Evolutionary conservation across 1,140 invertebrate genomes (phyloP).

Genomic region (Aphelinus certus): DNA sequence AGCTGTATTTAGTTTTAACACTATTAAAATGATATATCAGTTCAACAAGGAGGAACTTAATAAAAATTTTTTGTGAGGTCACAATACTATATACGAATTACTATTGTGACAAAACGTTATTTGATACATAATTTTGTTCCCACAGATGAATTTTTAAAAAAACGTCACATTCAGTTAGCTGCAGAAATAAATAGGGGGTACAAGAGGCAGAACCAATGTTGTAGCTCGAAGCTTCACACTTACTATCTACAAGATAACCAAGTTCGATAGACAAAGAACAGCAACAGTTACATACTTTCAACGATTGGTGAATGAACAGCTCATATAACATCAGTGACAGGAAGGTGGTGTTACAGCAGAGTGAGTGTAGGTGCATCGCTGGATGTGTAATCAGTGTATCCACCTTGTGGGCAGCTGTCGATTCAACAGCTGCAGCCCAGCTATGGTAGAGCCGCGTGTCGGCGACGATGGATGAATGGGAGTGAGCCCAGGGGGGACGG

Average conservation of each 20-base stretch:
- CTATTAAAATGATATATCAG: no score
- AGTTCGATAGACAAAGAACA: constrained; percentile 4
- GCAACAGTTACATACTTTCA: no score
- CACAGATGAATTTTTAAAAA: constrained; percentile 28
- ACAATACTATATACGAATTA: no score
- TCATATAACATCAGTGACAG: no score
- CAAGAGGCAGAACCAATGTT: background rate
- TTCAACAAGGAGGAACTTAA: no score
- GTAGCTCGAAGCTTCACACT: background rate
- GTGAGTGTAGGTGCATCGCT: no score
- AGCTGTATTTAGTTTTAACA: no score
- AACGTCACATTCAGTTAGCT: background rate
- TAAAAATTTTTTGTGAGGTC: no score
- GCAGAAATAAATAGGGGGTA: background rate
- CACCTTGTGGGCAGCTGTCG: no score
- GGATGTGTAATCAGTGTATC: no score
- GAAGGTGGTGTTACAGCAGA: no score
- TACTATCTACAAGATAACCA: constrained; percentile 21
- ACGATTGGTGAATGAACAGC: no score
- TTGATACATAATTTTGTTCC: constrained; percentile 1
- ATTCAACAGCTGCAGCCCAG: background rate
- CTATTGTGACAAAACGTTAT: background rate
- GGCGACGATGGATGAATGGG: constrained; percentile 69
- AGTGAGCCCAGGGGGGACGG: constrained; percentile 61
- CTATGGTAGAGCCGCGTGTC: constrained; percentile 28